Conservation (phyloP, 2,113 vertebrate species). For the Tenebrosternarchus preto region DNA sequence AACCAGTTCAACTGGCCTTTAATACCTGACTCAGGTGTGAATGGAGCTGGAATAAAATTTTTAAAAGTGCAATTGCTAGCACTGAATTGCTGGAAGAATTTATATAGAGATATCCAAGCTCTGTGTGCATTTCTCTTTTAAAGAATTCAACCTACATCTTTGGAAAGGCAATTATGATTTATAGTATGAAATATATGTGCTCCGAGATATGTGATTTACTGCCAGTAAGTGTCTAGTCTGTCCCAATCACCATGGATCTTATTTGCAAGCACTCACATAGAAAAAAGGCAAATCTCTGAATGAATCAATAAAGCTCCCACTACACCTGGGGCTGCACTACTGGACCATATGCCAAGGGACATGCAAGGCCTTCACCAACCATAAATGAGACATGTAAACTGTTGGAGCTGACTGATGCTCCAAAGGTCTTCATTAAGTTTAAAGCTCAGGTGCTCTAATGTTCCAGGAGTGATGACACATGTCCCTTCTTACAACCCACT, state of each 20-base stretch:
- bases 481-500: too few relatives aligned
- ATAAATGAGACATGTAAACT: conserved; percentile 31
- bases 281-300: too few relatives aligned
- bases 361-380: conserved; percentile 24
- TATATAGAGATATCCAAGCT: neutral
- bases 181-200: conserved; percentile 20
- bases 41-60: neutral
- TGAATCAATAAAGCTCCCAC: too few relatives aligned
- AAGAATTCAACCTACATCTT: conserved; percentile 6
- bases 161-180: neutral
- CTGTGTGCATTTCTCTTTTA: neutral
- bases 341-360: conserved; percentile 44
- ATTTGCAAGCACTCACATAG: too few relatives aligned
- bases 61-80: neutral
- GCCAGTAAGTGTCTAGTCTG: neutral
- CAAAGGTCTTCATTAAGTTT: too few relatives aligned
- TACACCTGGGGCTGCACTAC: conserved; percentile 45
- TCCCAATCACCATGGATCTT: too few relatives aligned
- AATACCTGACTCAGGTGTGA: neutral
- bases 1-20: neutral
- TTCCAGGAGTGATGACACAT: too few relatives aligned
- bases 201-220: conserved; percentile 43
- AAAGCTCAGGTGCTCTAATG: too few relatives aligned
- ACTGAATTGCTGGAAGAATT: neutral
- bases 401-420: too few relatives aligned